These are phyloP conservation scores for Chondrosia reniformis DNA, from an alignment of 37 sponge, comb jelly and placozoan genomes.

Conservation along the genomic window DNA sequence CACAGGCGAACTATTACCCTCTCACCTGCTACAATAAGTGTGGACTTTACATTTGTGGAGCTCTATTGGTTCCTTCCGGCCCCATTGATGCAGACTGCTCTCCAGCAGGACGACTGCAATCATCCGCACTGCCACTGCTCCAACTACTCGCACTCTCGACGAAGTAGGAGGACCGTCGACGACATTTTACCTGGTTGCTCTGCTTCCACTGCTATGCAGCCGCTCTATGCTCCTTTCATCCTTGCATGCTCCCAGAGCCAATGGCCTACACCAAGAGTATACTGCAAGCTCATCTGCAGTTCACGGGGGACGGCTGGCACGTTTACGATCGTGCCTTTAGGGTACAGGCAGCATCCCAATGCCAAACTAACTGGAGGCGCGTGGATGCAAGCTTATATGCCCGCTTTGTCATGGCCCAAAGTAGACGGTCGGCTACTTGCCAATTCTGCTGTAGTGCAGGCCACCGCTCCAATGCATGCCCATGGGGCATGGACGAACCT, in stretches of 20 bases:
- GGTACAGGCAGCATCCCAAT: not conserved
- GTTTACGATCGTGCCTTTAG: not conserved
- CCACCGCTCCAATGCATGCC: not conserved
- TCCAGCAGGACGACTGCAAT: too few species aligned
- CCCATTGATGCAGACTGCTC: too few species aligned
- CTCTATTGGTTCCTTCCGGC: conserved; percentile 15
- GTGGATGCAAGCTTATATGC: not conserved
- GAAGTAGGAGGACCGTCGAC: not conserved
- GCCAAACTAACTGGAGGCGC: not conserved
- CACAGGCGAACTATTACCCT: not conserved
- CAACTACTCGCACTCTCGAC: not conserved
- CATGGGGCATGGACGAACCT: not conserved
- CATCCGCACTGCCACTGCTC: too few species aligned
- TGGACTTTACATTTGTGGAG: not conserved
- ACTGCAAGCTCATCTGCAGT: conserved; percentile 1
- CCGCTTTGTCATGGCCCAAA: not conserved
- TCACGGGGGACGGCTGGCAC: not conserved
- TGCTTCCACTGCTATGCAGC: too few species aligned
- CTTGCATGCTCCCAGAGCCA: not conserved
- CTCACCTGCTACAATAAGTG: not conserved
- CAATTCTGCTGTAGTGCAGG: not conserved
- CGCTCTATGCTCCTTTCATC: too few species aligned
- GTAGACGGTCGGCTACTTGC: not conserved
- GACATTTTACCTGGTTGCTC: too few species aligned
- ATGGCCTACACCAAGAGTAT: conserved; percentile 9